phyloP scores from a whole-genome alignment of 2,888 invertebrate species.

The Byasa hedistus region DNA sequence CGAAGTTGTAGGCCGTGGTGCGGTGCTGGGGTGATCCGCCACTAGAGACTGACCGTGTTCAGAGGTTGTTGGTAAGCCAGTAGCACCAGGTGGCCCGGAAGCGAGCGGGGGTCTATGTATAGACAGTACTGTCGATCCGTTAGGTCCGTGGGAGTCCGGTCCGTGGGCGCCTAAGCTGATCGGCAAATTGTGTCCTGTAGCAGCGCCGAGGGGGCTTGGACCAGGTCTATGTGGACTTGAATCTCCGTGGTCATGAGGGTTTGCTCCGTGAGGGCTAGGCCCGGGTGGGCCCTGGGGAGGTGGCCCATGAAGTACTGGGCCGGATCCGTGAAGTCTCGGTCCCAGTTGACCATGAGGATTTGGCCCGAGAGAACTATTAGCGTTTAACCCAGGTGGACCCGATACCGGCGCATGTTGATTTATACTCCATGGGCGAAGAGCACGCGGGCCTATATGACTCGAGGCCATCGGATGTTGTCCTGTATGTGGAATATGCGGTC shows the following conservation, averaged over 20 bases:
- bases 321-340: constrained; percentile 26
- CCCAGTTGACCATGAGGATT: constrained; percentile 33
- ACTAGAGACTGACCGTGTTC: constrained; percentile 7
- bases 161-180: constrained; percentile 4
- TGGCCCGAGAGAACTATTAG: constrained; percentile 25
- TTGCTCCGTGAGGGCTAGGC: constrained; percentile 20
- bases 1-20: constrained; percentile 29
- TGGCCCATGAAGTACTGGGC: constrained; percentile 28
- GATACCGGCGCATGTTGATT: constrained; percentile 13
- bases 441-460: constrained; percentile 32
- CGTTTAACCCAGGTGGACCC: constrained; percentile 19
- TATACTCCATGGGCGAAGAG: constrained; percentile 31
- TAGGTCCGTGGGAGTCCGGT: constrained; percentile 5
- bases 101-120: constrained; percentile 27
- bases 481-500: constrained; percentile 24
- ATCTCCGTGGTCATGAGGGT: constrained; percentile 11
- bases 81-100: constrained; percentile 28
- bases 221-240: constrained; percentile 13
- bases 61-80: constrained; percentile 16
- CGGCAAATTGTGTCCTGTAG: constrained; percentile 1
- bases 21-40: constrained; percentile 20
- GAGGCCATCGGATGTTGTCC: constrained; percentile 35
- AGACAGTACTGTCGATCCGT: constrained; percentile 14
- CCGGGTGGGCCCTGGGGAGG: constrained; percentile 32
- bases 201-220: constrained; percentile 8